A percentile compares a stretch with the other conserved stretches of the same genome.
These are phyloP conservation scores for Habrosyne pyritoides DNA, from an alignment of 2,888 invertebrate species.

Conservation along the genomic window DNA sequence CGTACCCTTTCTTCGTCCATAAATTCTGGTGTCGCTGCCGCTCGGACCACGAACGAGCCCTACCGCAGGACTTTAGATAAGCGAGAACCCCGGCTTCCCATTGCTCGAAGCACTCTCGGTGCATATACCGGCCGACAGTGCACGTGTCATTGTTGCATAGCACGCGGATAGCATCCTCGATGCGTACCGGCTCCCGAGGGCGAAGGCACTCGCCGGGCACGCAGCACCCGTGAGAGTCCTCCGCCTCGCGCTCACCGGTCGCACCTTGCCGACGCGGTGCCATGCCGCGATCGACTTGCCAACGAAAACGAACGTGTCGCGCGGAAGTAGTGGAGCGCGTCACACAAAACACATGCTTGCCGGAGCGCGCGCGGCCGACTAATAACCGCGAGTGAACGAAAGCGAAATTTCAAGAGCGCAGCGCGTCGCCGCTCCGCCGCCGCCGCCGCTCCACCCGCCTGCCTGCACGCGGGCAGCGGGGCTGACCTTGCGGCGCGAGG, in stretches of 20 bases:
- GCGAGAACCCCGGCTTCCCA: slow-evolving; percentile 96
- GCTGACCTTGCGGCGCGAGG: slow-evolving; percentile 67
- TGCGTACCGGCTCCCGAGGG: slow-evolving; percentile 84
- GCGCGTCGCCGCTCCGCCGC: slow-evolving; percentile 69
- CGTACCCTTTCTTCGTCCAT: slow-evolving; percentile 99
- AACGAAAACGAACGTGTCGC: slow-evolving; percentile 76
- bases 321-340: slow-evolving; percentile 69
- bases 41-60: slow-evolving; percentile 97
- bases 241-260: slow-evolving; percentile 75
- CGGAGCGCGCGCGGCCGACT: slow-evolving; percentile 84
- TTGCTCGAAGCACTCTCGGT: slow-evolving; percentile 96
- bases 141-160: slow-evolving; percentile 98
- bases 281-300: slow-evolving; percentile 67
- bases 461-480: slow-evolving; percentile 55
- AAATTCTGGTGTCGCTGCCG: slow-evolving; percentile 96
- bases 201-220: slow-evolving; percentile 93
- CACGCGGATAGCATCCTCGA: slow-evolving; percentile 93
- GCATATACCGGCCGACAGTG: slow-evolving; percentile 95
- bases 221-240: slow-evolving; percentile 88
- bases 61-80: slow-evolving; percentile 94
- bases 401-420: slow-evolving; percentile 88
- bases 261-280: slow-evolving; percentile 80
- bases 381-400: slow-evolving; percentile 85
- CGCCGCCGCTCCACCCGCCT: slow-evolving; percentile 49
- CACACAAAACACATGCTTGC: slow-evolving; percentile 84